These are phyloP conservation scores for Cossypha caffra DNA, from an alignment of 2,797 vertebrate species.

Conservation along the genomic window DNA sequence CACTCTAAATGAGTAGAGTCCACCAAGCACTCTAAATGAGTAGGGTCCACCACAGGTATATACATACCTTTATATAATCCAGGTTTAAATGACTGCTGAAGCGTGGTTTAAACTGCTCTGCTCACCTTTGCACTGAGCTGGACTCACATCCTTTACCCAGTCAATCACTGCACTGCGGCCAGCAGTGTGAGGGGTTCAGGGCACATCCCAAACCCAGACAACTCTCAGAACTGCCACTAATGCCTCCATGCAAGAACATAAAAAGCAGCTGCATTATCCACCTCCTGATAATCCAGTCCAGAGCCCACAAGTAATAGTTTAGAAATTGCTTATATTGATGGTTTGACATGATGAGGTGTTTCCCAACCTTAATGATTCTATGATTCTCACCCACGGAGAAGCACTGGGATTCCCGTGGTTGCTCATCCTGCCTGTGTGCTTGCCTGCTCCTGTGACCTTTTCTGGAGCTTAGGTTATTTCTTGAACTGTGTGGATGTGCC, in stretches of 20 bases:
- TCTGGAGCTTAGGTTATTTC: background rate
- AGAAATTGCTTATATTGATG: background rate
- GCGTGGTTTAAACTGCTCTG: background rate
- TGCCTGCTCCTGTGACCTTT: background rate
- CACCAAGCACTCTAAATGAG: background rate
- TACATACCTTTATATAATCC: too few relatives aligned
- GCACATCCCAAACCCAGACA: background rate
- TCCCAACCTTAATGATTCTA: rapidly evolving
- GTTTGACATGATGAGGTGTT: background rate
- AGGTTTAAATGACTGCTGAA: background rate
- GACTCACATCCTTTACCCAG: background rate
- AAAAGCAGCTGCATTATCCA: background rate
- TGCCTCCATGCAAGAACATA: rapidly evolving
- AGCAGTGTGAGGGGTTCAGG: background rate
- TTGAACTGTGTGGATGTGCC: background rate
- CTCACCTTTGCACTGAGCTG: background rate
- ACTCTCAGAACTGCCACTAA: background rate
- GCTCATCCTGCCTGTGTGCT: background rate
- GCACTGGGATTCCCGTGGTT: background rate
- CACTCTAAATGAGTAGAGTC: background rate
- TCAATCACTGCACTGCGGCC: background rate
- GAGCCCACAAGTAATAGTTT: too few relatives aligned
- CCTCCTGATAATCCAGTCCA: background rate
- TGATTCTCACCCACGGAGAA: background rate
- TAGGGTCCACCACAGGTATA: background rate